Evolutionary conservation across 2,888 invertebrate species (phyloP), one percentile per base, ranked within the genome.

Genomic region (Leucozona laternaria): DNA sequence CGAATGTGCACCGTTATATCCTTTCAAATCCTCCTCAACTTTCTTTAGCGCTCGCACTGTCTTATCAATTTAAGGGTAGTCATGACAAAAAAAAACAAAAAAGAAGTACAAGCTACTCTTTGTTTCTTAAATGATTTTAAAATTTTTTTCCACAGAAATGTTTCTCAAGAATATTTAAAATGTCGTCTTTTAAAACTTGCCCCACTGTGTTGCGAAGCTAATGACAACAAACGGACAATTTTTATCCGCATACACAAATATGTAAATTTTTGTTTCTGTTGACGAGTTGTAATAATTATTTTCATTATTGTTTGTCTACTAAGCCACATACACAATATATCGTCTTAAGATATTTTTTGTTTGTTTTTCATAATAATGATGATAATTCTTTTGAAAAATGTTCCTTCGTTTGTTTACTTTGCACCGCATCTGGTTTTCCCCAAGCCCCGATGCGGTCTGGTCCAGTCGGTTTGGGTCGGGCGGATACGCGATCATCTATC

Each of bases 221-320:
- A 2, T 2, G 22, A 53, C 53, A 53, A 15, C 15, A 53, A 25
- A 28, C 53, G 53, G 15, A 53, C 17, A 10, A 11, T 57, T 17
- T 53, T 31, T 20, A 57, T 57, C 57, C 60, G 34, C 22, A 5
- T 58, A 28, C 37, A 64, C 43, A 45, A 64, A 64, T 55, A 64
- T 72, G 37, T 48, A 64, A 45, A 57, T 34, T 57, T 57, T 57
- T 34, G 31, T 68, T 66, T 58, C 57, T 80, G 73, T 80, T 80
- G 75, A 80, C 75, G 68, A 34, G 50, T 80, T 68, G 66, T 58
- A 37, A 34, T 80, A 53, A 75, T 80, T 80, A 75, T 75, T 80
- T 73, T 73, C 66, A 17, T 68, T 66, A 66, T 79, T 75, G 79
- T 80, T 80, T 75, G 75, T 45, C 68, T 75, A 40, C 58, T 75